Conservation (phyloP, 2,797 vertebrate genomes). For the Falco berigora region DNA sequence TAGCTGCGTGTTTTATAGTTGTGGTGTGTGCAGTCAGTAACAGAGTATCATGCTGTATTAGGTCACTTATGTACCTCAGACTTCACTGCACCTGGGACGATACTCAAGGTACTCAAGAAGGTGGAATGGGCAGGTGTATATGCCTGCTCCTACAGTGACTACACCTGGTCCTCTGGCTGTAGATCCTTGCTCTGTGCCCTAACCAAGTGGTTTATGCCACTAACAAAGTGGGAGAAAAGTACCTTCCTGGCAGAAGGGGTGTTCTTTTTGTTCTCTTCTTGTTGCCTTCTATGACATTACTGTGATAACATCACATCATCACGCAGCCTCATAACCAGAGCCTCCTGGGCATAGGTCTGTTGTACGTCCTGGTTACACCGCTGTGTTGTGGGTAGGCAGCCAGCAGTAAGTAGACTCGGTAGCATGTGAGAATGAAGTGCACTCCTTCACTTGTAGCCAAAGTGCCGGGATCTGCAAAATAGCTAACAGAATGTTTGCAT, state of each 20-base stretch:
- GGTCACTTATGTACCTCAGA: neutral
- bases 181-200: neutral
- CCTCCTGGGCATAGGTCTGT: neutral
- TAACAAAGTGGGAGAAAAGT: neutral
- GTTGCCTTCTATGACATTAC: neutral
- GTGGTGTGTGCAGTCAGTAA: neutral
- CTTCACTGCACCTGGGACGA: neutral
- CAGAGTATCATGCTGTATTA: neutral
- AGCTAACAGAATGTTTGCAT: neutral
- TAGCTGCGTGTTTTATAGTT: neutral
- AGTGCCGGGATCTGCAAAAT: neutral
- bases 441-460: neutral
- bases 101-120: neutral
- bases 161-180: neutral
- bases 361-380: neutral
- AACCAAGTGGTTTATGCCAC: neutral
- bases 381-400: rapidly evolving
- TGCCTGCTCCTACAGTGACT: neutral
- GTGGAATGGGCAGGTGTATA: neutral
- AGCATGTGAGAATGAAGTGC: neutral
- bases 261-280: neutral
- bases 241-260: neutral
- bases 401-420: neutral
- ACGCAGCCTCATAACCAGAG: neutral
- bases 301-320: neutral